phyloP scores from a whole-genome alignment of 2,113 vertebrate genomes.

The Tamias sibiricus region DNA sequence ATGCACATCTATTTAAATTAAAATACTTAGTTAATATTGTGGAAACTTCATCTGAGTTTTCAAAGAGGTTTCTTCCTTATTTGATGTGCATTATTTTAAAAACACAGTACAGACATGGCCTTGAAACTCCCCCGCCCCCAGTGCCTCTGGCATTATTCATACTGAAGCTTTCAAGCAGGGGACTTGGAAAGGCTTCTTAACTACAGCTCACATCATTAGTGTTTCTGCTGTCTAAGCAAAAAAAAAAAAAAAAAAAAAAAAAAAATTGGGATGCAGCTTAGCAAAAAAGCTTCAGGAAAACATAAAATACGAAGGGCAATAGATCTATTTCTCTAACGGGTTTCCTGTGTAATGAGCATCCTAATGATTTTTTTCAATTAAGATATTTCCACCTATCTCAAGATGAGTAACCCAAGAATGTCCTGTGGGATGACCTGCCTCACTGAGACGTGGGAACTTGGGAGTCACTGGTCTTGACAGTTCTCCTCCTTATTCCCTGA shows the following conservation, averaged over 20 bases:
- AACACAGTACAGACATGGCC: not conserved
- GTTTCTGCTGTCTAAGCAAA: slow-evolving; percentile 74
- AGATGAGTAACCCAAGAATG: not conserved
- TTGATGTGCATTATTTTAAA: slow-evolving; percentile 57
- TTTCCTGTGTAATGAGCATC: slow-evolving; percentile 54
- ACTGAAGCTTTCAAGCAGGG: slow-evolving; percentile 54
- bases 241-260: slow-evolving; percentile 68
- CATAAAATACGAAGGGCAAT: not conserved
- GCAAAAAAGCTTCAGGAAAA: not conserved
- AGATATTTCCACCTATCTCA: slow-evolving; percentile 46
- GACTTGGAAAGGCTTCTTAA: slow-evolving; percentile 43
- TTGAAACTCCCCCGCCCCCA: not conserved
- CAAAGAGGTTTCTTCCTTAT: slow-evolving; percentile 60
- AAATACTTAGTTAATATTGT: slow-evolving; percentile 41
- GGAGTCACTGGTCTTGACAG: not conserved
- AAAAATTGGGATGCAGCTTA: slow-evolving; percentile 35
- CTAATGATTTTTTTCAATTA: slow-evolving; percentile 56
- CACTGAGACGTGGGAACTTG: not conserved
- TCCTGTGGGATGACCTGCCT: not conserved
- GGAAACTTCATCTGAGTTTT: slow-evolving; percentile 41
- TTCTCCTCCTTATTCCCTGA: not conserved
- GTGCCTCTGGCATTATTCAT: slow-evolving; percentile 57
- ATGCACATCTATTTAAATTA: not conserved
- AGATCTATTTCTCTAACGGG: slow-evolving; percentile 36
- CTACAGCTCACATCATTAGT: slow-evolving; percentile 25